A percentile compares a stretch with the other conserved stretches of the same genome.
phyloP scores from a whole-genome alignment of 1,140 invertebrate species.

The Aradophagus sp. region DNA sequence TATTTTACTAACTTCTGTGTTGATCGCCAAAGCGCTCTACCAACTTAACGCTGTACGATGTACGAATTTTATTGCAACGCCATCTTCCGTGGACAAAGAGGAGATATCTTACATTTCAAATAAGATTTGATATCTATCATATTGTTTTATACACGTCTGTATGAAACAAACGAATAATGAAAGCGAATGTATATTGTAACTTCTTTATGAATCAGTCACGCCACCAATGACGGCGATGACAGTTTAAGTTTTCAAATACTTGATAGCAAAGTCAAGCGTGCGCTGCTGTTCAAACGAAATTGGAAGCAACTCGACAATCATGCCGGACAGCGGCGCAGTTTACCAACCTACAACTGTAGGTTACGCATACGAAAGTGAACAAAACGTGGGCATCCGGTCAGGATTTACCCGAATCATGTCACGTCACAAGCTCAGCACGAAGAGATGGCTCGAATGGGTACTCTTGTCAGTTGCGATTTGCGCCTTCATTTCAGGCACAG shows the following conservation, averaged over 20 bases:
- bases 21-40: no score
- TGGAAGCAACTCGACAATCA: constrained; percentile 6
- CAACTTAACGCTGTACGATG: no score
- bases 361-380: constrained; percentile 68
- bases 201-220: constrained; percentile 36
- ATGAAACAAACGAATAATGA: constrained; percentile 45
- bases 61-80: no score
- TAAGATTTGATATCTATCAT: no score
- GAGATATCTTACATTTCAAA: no score
- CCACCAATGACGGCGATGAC: constrained; percentile 24
- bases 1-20: no score
- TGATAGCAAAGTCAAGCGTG: neutral
- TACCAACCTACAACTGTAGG: constrained; percentile 74
- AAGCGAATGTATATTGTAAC: constrained; percentile 36
- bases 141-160: constrained; percentile 20
- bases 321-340: constrained; percentile 68
- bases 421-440: constrained; percentile 71
- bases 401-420: constrained; percentile 70
- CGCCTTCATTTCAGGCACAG: constrained; percentile 67
- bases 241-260: no score
- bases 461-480: constrained; percentile 67
- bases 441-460: constrained; percentile 71
- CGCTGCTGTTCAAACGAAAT: no score
- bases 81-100: no score
- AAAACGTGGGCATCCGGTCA: constrained; percentile 65